Evolutionary conservation across 37 sponge, comb jelly and placozoan genomes (phyloP).

Genomic region (Dysidea cf. avara): DNA sequence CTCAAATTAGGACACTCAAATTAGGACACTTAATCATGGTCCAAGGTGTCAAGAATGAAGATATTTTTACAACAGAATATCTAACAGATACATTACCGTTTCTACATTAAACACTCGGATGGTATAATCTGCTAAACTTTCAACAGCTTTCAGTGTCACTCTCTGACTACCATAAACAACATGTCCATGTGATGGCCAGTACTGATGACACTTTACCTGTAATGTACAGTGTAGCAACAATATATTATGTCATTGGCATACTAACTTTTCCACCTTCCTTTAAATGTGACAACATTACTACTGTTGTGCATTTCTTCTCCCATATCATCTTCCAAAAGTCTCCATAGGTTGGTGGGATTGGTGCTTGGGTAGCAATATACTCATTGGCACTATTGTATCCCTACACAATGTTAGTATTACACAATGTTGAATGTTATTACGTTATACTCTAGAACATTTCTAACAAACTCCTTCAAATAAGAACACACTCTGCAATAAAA

Average conservation of each 20-base stretch:
- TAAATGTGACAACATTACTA: slow-evolving; percentile 69
- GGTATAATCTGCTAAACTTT: slow-evolving; percentile 80
- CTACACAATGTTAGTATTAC: neutral
- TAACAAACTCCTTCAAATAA: no score
- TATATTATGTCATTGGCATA: neutral
- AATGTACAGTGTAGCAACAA: neutral
- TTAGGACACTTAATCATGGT: slow-evolving; percentile 1
- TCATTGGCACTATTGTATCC: slow-evolving; percentile 38
- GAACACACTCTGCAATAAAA: no score
- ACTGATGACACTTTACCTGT: slow-evolving; percentile 89
- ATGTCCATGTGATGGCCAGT: slow-evolving; percentile 83
- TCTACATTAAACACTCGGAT: slow-evolving; percentile 71
- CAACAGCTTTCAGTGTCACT: slow-evolving; percentile 78
- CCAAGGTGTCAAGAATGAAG: no score
- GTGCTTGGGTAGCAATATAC: slow-evolving; percentile 69
- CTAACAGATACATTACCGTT: slow-evolving; percentile 43
- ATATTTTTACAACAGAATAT: no score
- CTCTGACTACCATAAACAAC: slow-evolving; percentile 71
- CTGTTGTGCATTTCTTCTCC: slow-evolving; percentile 60
- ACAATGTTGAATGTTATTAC: neutral
- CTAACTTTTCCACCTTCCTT: slow-evolving; percentile 65
- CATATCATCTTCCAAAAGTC: no score
- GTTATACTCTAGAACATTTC: no score
- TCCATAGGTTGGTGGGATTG: slow-evolving; percentile 47
- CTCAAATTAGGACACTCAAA: slow-evolving; percentile 36